phyloP scores from a whole-genome alignment of 37 sponge, comb jelly and placozoan genomes.

The Dysidea cf. avara region DNA sequence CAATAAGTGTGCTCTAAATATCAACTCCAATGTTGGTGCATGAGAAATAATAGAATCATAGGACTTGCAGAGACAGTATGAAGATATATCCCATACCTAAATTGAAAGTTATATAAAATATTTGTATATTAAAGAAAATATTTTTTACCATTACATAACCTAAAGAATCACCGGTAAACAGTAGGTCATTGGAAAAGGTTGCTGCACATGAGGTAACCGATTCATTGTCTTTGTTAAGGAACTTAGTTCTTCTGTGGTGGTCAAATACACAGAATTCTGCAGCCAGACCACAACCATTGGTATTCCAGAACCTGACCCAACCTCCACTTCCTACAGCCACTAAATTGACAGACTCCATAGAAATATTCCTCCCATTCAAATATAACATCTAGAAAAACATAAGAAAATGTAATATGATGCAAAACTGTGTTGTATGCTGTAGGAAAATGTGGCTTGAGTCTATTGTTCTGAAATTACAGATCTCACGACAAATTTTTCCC shows the following conservation, averaged over 20 bases:
- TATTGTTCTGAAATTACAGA: too few relatives aligned
- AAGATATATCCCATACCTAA: slow-evolving; percentile 66
- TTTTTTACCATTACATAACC: slow-evolving; percentile 73
- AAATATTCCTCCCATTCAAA: neutral
- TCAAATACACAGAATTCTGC: slow-evolving; percentile 38
- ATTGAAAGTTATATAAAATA: neutral
- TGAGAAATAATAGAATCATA: neutral
- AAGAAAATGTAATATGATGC: too few relatives aligned
- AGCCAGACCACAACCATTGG: slow-evolving; percentile 59
- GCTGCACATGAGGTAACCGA: slow-evolving; percentile 50
- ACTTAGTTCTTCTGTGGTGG: slow-evolving; percentile 9
- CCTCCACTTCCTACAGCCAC: slow-evolving; percentile 79
- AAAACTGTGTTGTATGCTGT: too few relatives aligned
- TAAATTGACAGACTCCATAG: slow-evolving; percentile 41
- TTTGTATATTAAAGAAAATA: neutral
- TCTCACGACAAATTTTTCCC: too few relatives aligned
- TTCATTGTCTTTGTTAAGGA: slow-evolving; percentile 8
- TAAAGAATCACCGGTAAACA: slow-evolving; percentile 72
- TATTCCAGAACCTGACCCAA: slow-evolving; percentile 82
- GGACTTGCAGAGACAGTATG: slow-evolving; percentile 47
- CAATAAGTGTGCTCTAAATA: slow-evolving; percentile 60
- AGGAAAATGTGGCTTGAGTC: too few relatives aligned
- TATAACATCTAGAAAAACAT: slow-evolving; percentile 52
- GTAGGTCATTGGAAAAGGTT: slow-evolving; percentile 10
- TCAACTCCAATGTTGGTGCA: slow-evolving; percentile 38